Evolutionary conservation across 1,140 invertebrate genomes (phyloP).

Genomic region (Drosophila parvula): DNA sequence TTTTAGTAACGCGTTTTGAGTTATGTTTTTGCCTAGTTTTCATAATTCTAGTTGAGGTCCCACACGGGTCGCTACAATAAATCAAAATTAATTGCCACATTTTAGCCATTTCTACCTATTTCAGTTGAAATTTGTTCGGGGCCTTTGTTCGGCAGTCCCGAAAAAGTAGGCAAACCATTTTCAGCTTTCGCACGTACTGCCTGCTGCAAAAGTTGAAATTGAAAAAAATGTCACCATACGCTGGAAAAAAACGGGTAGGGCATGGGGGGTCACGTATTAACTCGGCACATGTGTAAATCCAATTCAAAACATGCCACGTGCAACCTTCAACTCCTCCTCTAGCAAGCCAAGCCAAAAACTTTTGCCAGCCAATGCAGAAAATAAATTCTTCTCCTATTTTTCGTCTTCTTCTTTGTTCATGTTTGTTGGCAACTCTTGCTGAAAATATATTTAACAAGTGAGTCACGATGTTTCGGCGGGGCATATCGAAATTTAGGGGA

Average conservation of each 20-base stretch:
- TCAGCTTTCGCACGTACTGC: constrained; percentile 21
- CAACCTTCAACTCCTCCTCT: constrained; percentile 1
- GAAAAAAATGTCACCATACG: constrained; percentile 65
- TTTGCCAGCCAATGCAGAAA: constrained; percentile 51
- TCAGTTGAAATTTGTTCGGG: constrained; percentile 1
- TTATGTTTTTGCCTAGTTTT: constrained; percentile 3
- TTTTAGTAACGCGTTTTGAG: constrained; percentile 19
- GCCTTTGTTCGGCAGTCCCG: constrained; percentile 1
- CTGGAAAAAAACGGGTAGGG: not conserved
- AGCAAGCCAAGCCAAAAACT: constrained; percentile 26
- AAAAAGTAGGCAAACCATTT: constrained; percentile 50
- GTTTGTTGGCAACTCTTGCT: constrained; percentile 46
- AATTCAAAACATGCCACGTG: constrained; percentile 79
- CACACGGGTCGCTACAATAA: constrained; percentile 17
- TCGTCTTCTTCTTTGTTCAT: constrained; percentile 17
- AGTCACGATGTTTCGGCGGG: constrained; percentile 26
- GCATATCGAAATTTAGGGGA: not conserved
- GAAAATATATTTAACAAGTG: constrained; percentile 56
- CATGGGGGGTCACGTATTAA: constrained; percentile 62
- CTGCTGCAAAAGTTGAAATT: constrained; percentile 67
- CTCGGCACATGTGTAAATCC: constrained; percentile 78
- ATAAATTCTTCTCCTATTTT: constrained; percentile 35
- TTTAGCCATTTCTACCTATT: constrained; percentile 18
- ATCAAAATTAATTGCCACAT: constrained; percentile 53
- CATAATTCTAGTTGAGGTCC: not conserved